These are phyloP conservation scores for Channallabes apus DNA, from an alignment of 2,797 vertebrate genomes.

Conservation along the genomic window DNA sequence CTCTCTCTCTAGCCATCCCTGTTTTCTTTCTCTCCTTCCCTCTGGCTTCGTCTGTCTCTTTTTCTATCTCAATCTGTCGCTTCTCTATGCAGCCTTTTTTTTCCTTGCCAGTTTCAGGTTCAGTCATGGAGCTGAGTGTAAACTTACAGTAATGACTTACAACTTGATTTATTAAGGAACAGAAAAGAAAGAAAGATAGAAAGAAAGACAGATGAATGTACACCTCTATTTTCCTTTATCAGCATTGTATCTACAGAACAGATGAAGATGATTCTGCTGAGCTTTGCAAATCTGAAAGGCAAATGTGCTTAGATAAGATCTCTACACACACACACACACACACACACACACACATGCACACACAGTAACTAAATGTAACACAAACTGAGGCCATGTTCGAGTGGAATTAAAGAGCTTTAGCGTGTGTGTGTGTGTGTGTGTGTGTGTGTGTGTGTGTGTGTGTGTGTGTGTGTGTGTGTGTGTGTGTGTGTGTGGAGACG, in stretches of 20 bases:
- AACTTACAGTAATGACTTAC: background rate
- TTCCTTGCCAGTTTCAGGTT: background rate
- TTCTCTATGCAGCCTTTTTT: background rate
- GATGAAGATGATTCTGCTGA: conserved; percentile 1
- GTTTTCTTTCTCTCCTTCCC: too few species aligned
- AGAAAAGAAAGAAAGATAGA: background rate
- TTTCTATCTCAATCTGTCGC: background rate
- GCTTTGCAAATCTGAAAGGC: background rate
- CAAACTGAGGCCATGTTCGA: background rate
- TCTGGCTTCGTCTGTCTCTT: background rate
- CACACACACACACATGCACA: background rate
- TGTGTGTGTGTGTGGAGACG: background rate
- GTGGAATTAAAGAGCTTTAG: background rate
- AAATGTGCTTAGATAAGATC: conserved; percentile 6
- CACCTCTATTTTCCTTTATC: background rate
- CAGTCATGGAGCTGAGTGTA: background rate
- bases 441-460: background rate
- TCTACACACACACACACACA: background rate
- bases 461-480: background rate
- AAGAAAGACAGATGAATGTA: background rate
- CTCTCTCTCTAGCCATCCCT: background rate
- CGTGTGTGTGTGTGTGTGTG: background rate
- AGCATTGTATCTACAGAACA: background rate
- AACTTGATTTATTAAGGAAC: background rate
- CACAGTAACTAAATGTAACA: background rate